These are phyloP conservation scores for Macrobrachium rosenbergii DNA, from an alignment of 1,140 invertebrate genomes.

Conservation along the genomic window DNA sequence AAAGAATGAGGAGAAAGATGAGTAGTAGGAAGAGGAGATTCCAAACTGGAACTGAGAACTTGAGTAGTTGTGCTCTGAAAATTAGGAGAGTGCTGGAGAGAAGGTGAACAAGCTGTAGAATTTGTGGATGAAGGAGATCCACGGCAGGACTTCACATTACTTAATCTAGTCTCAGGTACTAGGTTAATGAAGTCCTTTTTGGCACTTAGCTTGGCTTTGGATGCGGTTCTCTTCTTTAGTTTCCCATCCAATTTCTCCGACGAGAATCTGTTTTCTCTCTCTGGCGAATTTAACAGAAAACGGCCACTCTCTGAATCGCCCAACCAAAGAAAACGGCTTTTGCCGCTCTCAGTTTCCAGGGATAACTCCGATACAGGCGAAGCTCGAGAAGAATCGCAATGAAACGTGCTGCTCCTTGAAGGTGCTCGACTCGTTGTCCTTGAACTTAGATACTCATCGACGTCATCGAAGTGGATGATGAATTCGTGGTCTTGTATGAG, in stretches of 20 bases:
- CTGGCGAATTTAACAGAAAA: slow-evolving; percentile 26
- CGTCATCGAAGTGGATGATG: slow-evolving; percentile 36
- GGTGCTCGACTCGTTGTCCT: slow-evolving; percentile 39
- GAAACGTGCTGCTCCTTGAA: slow-evolving; percentile 32
- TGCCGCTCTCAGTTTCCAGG: slow-evolving; percentile 7
- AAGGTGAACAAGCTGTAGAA: neutral
- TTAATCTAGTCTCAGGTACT: slow-evolving; percentile 63
- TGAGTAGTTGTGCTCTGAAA: slow-evolving; percentile 3
- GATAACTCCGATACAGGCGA: slow-evolving; percentile 35
- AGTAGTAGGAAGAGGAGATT: slow-evolving; percentile 3
- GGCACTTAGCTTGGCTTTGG: slow-evolving; percentile 50
- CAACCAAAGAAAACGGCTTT: slow-evolving; percentile 24
- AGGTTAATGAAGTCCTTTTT: slow-evolving; percentile 59
- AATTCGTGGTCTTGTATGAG: slow-evolving; percentile 54
- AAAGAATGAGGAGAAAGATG: neutral
- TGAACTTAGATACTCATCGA: slow-evolving; percentile 51
- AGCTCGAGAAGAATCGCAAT: slow-evolving; percentile 14
- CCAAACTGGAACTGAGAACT: neutral
- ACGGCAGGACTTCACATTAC: slow-evolving; percentile 42
- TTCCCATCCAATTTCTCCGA: slow-evolving; percentile 39
- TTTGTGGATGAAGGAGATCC: slow-evolving; percentile 15
- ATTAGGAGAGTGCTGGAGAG: slow-evolving; percentile 43
- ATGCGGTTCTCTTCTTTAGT: slow-evolving; percentile 12
- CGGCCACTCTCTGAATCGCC: slow-evolving; percentile 11
- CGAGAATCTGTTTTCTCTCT: slow-evolving; percentile 38